Evolutionary conservation across 2,113 vertebrate genomes (phyloP), one percentile per base, ranked within the genome.

Genomic region (Amphilophus citrinellus): DNA sequence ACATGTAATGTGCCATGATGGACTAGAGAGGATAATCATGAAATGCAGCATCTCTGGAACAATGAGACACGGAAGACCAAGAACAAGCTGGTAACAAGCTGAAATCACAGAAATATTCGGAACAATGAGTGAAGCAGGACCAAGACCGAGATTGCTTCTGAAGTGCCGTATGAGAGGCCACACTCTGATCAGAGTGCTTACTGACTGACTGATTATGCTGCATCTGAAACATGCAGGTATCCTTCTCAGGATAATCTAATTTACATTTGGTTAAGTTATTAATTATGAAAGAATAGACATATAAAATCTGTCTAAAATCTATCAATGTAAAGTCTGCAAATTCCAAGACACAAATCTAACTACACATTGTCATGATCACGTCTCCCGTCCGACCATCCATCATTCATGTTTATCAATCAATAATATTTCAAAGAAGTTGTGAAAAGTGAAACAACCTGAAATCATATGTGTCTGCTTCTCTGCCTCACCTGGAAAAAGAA

Each of bases 401-500:
- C 1, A 73, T 13, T 73, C 6, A 71, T 20, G 42, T 50, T 30
- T 17, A 9, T 20, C 15, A 73, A 73, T 73, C 47, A n/a, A 32
- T 73, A 53, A 71, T 20, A 50, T 71, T 71, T 63, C 32, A 63
- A 11, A 71, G 66, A 44, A 44, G 42, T 13, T 17, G 14, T 50
- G 13, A 47, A 17, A 15, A 50, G n/a, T 32, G 10, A 73, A 53
- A n/a, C 9, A 2, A 71, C 9, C 50, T 73, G 44, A 53, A 73
- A 53, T 7, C 14, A 0, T 27, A 39, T 0, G 0, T 56, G 68
- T 56, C 47, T 56, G 47, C 47, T 73, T 35, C 47, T n/a, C 68
- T 17, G 14, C 68, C 27, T 35, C 47, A 14, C 18, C 47, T 56
- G 27, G 27, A 6, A 10, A 0, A 0, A 10, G 17, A 73, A 35